Percentiles rank a stretch among this genome's conserved stretches.
Conservation (phyloP, 92 coral and sea anemone species). For the Nematostella vectensis region DNA sequence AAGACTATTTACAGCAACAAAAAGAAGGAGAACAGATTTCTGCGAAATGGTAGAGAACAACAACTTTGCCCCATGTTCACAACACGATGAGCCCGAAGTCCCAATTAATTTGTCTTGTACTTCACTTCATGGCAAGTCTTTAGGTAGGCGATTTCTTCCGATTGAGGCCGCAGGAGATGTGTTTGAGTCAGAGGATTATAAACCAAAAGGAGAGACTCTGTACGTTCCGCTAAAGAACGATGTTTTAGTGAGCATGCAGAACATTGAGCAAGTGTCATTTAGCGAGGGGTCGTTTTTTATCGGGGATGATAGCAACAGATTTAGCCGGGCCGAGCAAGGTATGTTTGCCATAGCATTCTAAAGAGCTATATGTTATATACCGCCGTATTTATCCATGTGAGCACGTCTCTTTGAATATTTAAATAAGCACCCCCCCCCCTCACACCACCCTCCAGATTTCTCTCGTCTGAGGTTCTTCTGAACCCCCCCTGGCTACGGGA, state of each 20-base stretch:
- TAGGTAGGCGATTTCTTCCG: slow-evolving; percentile 39
- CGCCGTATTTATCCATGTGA: no score
- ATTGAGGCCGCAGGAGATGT: slow-evolving; percentile 29
- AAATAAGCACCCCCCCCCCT: no score
- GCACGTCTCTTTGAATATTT: no score
- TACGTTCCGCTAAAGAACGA: slow-evolving; percentile 37
- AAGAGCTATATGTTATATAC: neutral
- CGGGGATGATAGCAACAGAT: slow-evolving; percentile 60
- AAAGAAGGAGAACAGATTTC: neutral
- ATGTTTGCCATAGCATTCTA: neutral
- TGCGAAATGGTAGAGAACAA: slow-evolving; percentile 3
- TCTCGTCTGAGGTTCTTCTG: no score
- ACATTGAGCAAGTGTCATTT: slow-evolving; percentile 65
- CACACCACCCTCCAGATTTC: no score
- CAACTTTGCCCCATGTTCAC: no score
- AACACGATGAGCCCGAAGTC: neutral
- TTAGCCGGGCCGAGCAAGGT: slow-evolving; percentile 62
- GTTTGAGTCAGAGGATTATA: slow-evolving; percentile 60
- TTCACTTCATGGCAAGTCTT: neutral
- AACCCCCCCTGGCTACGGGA: no score
- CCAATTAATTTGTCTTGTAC: neutral
- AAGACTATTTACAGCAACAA: neutral
- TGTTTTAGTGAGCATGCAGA: slow-evolving; percentile 43
- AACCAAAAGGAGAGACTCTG: slow-evolving; percentile 67
- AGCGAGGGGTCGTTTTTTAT: slow-evolving; percentile 67